Evolutionary conservation across 1,140 invertebrate species (phyloP).

Genomic region (Brachionus plicatilis): DNA sequence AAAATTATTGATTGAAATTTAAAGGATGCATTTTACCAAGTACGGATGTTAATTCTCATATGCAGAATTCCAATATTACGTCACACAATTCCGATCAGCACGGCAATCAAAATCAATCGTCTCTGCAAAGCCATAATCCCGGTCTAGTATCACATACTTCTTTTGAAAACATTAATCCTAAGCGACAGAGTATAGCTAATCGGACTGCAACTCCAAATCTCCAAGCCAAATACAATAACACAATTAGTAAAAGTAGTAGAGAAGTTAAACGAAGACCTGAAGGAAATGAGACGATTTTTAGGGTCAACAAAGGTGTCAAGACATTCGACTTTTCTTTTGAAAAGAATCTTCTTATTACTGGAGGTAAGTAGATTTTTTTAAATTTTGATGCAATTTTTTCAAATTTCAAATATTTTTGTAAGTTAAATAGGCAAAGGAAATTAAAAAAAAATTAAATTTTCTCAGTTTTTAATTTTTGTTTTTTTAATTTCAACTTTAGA

Average conservation of each 20-base stretch:
- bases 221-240: slow-evolving; percentile 38
- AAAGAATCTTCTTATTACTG: slow-evolving; percentile 55
- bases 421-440: too few relatives aligned
- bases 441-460: too few relatives aligned
- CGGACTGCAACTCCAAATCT: not conserved
- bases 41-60: slow-evolving; percentile 24
- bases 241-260: slow-evolving; percentile 6
- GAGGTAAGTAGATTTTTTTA: slow-evolving; percentile 45
- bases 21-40: slow-evolving; percentile 31
- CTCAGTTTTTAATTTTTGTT: too few relatives aligned
- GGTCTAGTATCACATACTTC: not conserved
- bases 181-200: not conserved
- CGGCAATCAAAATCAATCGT: not conserved
- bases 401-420: too few relatives aligned
- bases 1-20: not conserved
- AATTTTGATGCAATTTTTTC: not conserved
- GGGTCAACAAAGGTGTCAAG: slow-evolving; percentile 56
- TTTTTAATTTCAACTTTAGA: too few relatives aligned
- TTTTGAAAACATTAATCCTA: not conserved
- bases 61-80: not conserved
- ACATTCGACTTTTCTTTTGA: slow-evolving; percentile 55
- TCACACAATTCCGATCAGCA: not conserved
- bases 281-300: slow-evolving; percentile 53
- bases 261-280: slow-evolving; percentile 45
- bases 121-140: not conserved